These are phyloP conservation scores for Centruroides sculpturatus DNA, from an alignment of 1,140 invertebrate species.

Conservation along the genomic window DNA sequence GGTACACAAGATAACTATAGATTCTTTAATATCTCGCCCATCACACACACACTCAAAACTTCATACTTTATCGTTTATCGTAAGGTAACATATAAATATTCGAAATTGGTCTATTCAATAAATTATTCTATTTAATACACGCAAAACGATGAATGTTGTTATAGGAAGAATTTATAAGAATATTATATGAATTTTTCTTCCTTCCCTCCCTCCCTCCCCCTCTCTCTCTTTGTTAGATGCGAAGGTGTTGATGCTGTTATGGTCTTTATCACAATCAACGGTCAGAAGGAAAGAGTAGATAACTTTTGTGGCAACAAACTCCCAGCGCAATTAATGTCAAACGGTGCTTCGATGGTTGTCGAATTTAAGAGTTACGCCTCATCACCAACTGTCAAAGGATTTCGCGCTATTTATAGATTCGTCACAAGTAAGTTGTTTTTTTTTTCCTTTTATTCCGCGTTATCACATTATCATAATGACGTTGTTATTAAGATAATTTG, in stretches of 20 bases:
- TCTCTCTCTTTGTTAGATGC: slow-evolving; percentile 62
- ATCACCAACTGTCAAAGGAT: slow-evolving; percentile 58
- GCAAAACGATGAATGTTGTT: too few relatives aligned
- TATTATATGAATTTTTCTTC: not conserved
- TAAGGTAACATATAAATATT: too few relatives aligned
- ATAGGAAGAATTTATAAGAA: too few relatives aligned
- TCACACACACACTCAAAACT: too few relatives aligned
- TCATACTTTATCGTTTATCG: too few relatives aligned
- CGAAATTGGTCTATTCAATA: too few relatives aligned
- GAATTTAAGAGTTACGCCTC: slow-evolving; percentile 55
- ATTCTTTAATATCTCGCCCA: too few relatives aligned
- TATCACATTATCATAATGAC: not conserved
- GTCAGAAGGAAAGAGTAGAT: slow-evolving; percentile 61
- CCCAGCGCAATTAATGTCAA: slow-evolving; percentile 77
- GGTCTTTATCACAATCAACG: slow-evolving; percentile 60
- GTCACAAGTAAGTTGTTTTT: slow-evolving; percentile 57
- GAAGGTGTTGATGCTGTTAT: slow-evolving; percentile 56
- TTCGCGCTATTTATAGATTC: slow-evolving; percentile 72
- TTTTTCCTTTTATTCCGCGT: slow-evolving; percentile 15
- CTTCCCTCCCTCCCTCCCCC: slow-evolving; percentile 11
- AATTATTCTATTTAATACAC: too few relatives aligned
- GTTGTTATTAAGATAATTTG: not conserved
- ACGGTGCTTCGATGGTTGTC: slow-evolving; percentile 59
- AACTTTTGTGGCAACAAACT: slow-evolving; percentile 61
- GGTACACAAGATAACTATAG: too few relatives aligned